phyloP scores from a whole-genome alignment of 2,113 vertebrate species.

The Passer domesticus region DNA sequence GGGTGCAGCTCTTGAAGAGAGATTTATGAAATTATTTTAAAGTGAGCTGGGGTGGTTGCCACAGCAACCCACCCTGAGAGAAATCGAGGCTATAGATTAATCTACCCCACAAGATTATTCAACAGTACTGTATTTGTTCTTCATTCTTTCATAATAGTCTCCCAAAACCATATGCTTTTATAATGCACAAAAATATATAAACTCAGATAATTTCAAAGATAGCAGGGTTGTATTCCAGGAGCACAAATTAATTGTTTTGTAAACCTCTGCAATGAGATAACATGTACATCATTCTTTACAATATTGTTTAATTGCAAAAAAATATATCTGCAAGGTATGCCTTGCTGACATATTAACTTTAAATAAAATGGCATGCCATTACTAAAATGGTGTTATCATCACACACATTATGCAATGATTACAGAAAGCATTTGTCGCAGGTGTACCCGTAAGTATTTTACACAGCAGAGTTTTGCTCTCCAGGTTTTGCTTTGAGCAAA shows the following conservation, averaged over 20 bases:
- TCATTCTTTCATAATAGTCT: conserved; percentile 72
- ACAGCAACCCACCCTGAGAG: conserved; percentile 83
- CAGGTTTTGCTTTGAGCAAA: conserved; percentile 33
- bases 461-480: background rate
- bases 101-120: conserved; percentile 79
- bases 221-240: conserved; percentile 46
- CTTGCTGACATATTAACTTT: conserved; percentile 24
- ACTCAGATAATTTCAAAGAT: conserved; percentile 63
- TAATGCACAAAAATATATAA: conserved; percentile 59
- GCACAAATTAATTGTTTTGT: conserved; percentile 43
- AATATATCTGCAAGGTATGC: conserved; percentile 38
- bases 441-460: conserved; percentile 14
- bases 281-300: background rate
- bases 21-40: conserved; percentile 82
- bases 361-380: conserved; percentile 41
- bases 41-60: conserved; percentile 80
- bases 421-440: conserved; percentile 27
- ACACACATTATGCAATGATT: background rate
- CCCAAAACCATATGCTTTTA: conserved; percentile 66
- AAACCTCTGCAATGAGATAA: background rate
- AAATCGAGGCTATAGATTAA: conserved; percentile 81
- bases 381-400: conserved; percentile 36
- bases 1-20: conserved; percentile 79
- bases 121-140: conserved; percentile 75
- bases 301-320: conserved; percentile 49